Conservation (phyloP, 2,113 vertebrate species). For the Chloebia gouldiae region DNA sequence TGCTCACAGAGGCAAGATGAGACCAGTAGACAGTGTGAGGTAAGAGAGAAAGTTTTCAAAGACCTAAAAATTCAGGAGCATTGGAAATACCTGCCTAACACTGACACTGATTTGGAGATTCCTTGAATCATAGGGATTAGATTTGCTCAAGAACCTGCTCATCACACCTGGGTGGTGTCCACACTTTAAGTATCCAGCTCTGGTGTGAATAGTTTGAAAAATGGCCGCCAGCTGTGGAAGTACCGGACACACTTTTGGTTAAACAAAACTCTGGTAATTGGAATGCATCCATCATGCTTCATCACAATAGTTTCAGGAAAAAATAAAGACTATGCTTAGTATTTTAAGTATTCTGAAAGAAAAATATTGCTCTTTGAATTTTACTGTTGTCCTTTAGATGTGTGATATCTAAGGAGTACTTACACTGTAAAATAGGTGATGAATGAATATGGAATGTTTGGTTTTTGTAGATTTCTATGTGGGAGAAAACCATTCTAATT, state of each 20-base stretch:
- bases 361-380: background rate
- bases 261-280: background rate
- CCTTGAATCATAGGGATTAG: background rate
- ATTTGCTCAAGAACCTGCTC: background rate
- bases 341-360: background rate
- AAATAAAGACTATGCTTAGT: background rate
- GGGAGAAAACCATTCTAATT: conserved; percentile 28
- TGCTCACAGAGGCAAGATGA: background rate
- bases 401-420: background rate
- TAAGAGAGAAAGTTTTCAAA: background rate
- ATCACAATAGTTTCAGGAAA: background rate
- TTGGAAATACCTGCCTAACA: background rate
- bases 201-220: background rate
- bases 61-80: background rate
- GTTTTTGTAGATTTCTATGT: conserved; percentile 34
- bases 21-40: background rate
- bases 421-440: background rate
- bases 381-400: background rate
- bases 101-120: background rate
- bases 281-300: background rate
- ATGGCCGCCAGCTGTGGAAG: background rate
- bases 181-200: background rate
- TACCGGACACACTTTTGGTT: background rate
- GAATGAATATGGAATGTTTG: background rate
- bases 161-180: background rate